Evolutionary conservation across 2,888 invertebrate genomes (phyloP), one percentile per base, ranked within the genome.

Genomic region (Folsomia candida): DNA sequence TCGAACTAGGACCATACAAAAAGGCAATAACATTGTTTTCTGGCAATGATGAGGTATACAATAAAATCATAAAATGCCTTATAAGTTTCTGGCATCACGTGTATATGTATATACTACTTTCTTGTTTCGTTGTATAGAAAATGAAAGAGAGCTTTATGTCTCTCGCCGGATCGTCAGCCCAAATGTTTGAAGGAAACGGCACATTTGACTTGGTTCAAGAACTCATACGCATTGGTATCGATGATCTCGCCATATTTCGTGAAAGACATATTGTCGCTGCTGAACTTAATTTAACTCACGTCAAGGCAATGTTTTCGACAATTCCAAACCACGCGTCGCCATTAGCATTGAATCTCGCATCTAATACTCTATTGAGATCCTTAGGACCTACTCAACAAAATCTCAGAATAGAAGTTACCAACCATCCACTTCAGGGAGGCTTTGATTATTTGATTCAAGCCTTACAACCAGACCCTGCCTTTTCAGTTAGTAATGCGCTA

Each of bases 311-410:
- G 72, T 78, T 72, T 57, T 78, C 78, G 4, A 75, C 76, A 2
- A 74, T 78, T 37, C 76, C 78, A 2, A 61, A 68, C 57, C 80
- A 80, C 64, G 73, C 78, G 0, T 57, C 76, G 0, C 76, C 80
- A 1, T 29, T 80, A 18, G 68, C 78, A 24, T 51, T 78, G 1
- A 80, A 78, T 57, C 20, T 78, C 0, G 75, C 69, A 9, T 66
- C 76, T 0, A 80, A 79, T 67, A 68, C 76, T 2, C 25, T 80
- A 4, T 57, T 80, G 1, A 72, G 58, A 51, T 68, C 24, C 27
- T 25, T 71, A 11, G 67, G 68, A 9, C 71, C 77, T 1, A 37
- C 3, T n/a, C 51, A 60, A 24, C 3, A 25, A 2, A 67, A 68
- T 3, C 54, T 54, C 20, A 61, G 28, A 9, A 76, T 80, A 11